Conservation (phyloP, 2,888 invertebrate species). For the Drosophila differens region DNA sequence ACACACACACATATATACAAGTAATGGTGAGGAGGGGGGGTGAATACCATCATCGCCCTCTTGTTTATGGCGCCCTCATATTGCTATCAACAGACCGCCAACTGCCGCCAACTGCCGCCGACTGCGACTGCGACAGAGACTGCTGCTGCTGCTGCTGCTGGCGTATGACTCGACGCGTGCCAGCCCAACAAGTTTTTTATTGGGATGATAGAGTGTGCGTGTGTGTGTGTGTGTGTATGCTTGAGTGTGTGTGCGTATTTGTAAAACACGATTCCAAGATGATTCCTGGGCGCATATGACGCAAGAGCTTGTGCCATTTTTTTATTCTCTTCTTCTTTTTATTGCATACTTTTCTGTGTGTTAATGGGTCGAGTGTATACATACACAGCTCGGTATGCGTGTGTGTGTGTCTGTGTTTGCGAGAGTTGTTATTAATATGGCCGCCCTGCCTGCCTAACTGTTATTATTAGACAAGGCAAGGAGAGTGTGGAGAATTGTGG, state of each 20-base stretch:
- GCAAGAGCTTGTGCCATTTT: slow-evolving; percentile 65
- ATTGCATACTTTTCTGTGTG: slow-evolving; percentile 78
- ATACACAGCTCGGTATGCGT: slow-evolving; percentile 31
- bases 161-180: slow-evolving; percentile 53
- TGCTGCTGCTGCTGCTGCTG: slow-evolving; percentile 28
- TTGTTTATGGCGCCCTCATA: slow-evolving; percentile 64
- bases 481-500: slow-evolving; percentile 3
- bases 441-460: slow-evolving; percentile 32
- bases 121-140: slow-evolving; percentile 12
- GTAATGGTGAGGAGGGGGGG: slow-evolving; percentile 5
- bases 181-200: slow-evolving; percentile 76
- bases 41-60: slow-evolving; percentile 36
- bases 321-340: slow-evolving; percentile 47
- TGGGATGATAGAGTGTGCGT: slow-evolving; percentile 51
- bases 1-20: background rate
- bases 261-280: slow-evolving; percentile 54
- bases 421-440: slow-evolving; percentile 63
- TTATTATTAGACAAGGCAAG: slow-evolving; percentile 17
- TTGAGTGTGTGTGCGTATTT: slow-evolving; percentile 22
- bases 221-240: background rate
- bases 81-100: slow-evolving; percentile 54
- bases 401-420: slow-evolving; percentile 20
- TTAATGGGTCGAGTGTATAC: slow-evolving; percentile 62
- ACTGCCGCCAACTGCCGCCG: slow-evolving; percentile 7
- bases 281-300: slow-evolving; percentile 71